phyloP scores from a whole-genome alignment of 92 coral and sea anemone genomes.

The Scolanthus callimorphus region DNA sequence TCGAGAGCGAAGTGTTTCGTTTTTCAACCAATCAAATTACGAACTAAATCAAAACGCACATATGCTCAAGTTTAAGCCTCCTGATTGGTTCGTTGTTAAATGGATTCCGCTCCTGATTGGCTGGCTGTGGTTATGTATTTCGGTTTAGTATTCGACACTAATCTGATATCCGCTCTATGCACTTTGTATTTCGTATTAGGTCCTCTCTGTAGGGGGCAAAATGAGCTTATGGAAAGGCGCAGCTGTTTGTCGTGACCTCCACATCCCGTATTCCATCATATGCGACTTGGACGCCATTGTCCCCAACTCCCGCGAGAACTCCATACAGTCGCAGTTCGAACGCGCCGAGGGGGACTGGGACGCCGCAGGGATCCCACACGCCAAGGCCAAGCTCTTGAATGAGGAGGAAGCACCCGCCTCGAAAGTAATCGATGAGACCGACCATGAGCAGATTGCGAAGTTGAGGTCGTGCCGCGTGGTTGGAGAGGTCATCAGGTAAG shows the following conservation, averaged over 20 bases:
- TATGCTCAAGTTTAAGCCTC: no score
- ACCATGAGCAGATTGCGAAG: slow-evolving; percentile 53
- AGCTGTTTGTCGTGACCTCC: slow-evolving; percentile 81
- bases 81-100: no score
- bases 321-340: slow-evolving; percentile 77
- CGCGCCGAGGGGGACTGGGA: slow-evolving; percentile 75
- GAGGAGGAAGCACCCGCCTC: slow-evolving; percentile 84
- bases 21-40: no score
- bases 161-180: no score
- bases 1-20: no score
- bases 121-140: no score
- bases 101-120: no score
- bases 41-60: no score
- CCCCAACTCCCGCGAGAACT: slow-evolving; percentile 85
- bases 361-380: slow-evolving; percentile 46
- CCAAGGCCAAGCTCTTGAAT: slow-evolving; percentile 70
- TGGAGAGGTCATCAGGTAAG: slow-evolving; percentile 75
- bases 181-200: no score
- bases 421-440: slow-evolving; percentile 64
- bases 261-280: slow-evolving; percentile 74
- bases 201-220: slow-evolving; percentile 75
- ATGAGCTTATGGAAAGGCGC: slow-evolving; percentile 84
- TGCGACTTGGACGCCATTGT: slow-evolving; percentile 89
- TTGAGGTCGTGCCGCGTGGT: slow-evolving; percentile 61
- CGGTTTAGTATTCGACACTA: no score